phyloP scores from a whole-genome alignment of 2,888 invertebrate genomes.

The Eubasilissa splendida region DNA sequence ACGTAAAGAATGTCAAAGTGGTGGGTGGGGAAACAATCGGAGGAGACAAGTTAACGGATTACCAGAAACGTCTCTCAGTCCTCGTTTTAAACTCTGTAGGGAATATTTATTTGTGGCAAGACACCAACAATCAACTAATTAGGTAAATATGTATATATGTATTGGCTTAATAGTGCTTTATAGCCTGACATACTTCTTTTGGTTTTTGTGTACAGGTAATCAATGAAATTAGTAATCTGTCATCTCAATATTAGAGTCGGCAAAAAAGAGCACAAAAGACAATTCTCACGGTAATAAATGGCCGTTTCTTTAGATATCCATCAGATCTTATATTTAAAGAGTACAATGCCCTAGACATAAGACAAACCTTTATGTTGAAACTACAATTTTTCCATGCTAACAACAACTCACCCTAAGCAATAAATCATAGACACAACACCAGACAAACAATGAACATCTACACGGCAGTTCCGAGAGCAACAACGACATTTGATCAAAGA shows the following conservation, averaged over 20 bases:
- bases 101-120: conserved; percentile 79
- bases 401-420: no score
- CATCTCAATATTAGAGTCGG: background rate
- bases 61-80: conserved; percentile 72
- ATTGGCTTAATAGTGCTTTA: no score
- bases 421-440: no score
- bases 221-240: background rate
- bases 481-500: no score
- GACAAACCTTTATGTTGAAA: no score
- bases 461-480: no score
- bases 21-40: conserved; percentile 68
- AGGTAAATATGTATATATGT: conserved; percentile 64
- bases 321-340: no score
- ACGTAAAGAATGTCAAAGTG: conserved; percentile 66
- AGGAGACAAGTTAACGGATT: conserved; percentile 53
- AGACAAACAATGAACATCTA: no score
- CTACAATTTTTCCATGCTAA: no score
- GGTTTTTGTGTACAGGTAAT: background rate
- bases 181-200: background rate
- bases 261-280: background rate
- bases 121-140: conserved; percentile 72
- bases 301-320: no score
- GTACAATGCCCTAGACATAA: no score
- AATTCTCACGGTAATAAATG: no score
- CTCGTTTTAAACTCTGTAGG: conserved; percentile 76